Evolutionary conservation across 1,140 invertebrate species (phyloP).

Genomic region (Drosophila nannoptera): DNA sequence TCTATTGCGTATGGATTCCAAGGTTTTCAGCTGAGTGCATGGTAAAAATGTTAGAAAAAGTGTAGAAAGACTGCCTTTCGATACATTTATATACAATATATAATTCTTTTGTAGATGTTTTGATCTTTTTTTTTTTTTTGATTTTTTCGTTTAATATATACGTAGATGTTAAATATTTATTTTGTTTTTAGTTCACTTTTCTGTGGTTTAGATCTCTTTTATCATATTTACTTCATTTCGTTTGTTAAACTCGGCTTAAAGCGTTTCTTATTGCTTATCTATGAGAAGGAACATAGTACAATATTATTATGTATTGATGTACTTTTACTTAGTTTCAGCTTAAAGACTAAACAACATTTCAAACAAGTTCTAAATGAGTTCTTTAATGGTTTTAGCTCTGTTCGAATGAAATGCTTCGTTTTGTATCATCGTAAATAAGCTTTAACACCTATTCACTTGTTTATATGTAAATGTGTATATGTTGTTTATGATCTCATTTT

Average conservation of each 20-base stretch:
- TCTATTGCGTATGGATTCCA: constrained; percentile 26
- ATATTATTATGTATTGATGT: constrained; percentile 50
- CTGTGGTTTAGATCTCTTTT: constrained; percentile 17
- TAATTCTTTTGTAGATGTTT: constrained; percentile 8
- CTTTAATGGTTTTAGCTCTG: constrained; percentile 18
- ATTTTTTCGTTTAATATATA: constrained; percentile 31
- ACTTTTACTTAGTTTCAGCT: constrained; percentile 47
- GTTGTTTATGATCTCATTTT: constrained; percentile 32
- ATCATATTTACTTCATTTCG: constrained; percentile 66
- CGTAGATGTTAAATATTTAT: constrained; percentile 42
- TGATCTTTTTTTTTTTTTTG: constrained; percentile 13
- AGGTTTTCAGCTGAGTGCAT: constrained; percentile 10
- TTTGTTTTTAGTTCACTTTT: constrained; percentile 38
- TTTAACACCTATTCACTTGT: constrained; percentile 50
- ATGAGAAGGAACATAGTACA: constrained; percentile 75
- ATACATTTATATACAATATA: constrained; percentile 60
- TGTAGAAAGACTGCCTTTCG: constrained; percentile 43
- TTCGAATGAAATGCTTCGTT: not conserved
- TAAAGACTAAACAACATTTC: constrained; percentile 73
- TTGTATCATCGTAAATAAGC: constrained; percentile 60
- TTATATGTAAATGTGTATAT: constrained; percentile 24
- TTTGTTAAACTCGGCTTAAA: constrained; percentile 71
- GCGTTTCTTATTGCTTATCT: constrained; percentile 74
- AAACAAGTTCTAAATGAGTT: constrained; percentile 69
- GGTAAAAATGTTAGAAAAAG: constrained; percentile 38